Evolutionary conservation across 2,888 invertebrate genomes (phyloP).

Genomic region (Heliconius erato): DNA sequence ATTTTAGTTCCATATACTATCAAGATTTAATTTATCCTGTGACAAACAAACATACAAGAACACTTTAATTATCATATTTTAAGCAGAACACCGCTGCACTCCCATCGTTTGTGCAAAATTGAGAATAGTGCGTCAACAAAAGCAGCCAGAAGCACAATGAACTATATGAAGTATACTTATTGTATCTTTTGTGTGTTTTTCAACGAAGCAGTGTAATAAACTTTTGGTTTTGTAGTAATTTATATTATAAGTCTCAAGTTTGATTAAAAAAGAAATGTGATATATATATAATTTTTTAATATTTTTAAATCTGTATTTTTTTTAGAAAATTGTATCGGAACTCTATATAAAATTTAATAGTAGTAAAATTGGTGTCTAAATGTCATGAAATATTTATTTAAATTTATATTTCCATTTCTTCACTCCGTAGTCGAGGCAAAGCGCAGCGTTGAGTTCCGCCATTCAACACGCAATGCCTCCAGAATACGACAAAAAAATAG

Average conservation of each 20-base stretch:
- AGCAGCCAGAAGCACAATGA: constrained; percentile 51
- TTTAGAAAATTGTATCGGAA: too few relatives aligned
- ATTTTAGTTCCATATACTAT: background rate
- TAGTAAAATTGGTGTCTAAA: too few relatives aligned
- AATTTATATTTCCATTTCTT: too few relatives aligned
- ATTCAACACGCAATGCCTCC: too few relatives aligned
- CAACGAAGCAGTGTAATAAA: constrained; percentile 47
- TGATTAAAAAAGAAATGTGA: background rate
- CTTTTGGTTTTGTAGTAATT: constrained; percentile 45
- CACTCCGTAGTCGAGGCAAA: too few relatives aligned
- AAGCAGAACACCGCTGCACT: constrained; percentile 25
- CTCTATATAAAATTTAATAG: too few relatives aligned
- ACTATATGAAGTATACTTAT: constrained; percentile 46
- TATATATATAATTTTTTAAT: background rate
- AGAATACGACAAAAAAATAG: too few relatives aligned
- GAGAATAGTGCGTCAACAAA: constrained; percentile 47
- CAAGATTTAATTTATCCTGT: background rate
- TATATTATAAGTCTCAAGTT: constrained; percentile 32
- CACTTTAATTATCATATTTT: constrained; percentile 30
- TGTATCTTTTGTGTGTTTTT: constrained; percentile 51
- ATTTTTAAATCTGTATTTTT: background rate
- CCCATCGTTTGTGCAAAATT: constrained; percentile 38
- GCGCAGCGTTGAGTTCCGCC: too few relatives aligned
- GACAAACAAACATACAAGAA: constrained; percentile 5
- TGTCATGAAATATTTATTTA: too few relatives aligned